Evolutionary conservation across 2,113 vertebrate genomes (phyloP).

Genomic region (Acrocephalus kingi): DNA sequence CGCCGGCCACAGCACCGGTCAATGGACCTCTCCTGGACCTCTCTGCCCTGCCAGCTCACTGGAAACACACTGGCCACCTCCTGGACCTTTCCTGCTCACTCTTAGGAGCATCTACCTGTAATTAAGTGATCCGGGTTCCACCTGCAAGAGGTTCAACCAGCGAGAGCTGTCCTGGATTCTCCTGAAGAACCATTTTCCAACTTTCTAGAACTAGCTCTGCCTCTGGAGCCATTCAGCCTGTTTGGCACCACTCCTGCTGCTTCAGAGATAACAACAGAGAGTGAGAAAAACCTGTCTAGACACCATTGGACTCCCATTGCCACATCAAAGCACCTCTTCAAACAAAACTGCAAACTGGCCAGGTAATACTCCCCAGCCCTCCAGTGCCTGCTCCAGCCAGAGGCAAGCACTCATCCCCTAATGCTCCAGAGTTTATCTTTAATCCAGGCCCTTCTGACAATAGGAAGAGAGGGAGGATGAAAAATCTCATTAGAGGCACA

Average conservation of each 20-base stretch:
- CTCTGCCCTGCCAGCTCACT: not conserved
- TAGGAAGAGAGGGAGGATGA: not conserved
- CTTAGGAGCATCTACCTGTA: not conserved
- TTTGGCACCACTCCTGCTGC: not conserved
- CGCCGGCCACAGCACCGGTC: rapidly evolving
- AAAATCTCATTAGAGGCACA: not conserved
- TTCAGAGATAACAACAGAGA: constrained; percentile 20
- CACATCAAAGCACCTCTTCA: constrained; percentile 32
- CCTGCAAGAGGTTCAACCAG: not conserved
- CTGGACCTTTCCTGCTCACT: not conserved
- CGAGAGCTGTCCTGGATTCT: not conserved
- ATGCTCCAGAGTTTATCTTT: not conserved
- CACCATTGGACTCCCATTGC: not conserved
- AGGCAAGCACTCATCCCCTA: not conserved
- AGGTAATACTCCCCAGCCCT: not conserved
- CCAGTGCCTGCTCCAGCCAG: not conserved
- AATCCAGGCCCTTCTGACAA: not conserved
- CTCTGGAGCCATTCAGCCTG: constrained; percentile 3
- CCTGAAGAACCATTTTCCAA: not conserved
- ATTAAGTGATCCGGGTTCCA: not conserved
- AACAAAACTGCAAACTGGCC: not conserved
- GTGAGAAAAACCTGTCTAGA: constrained; percentile 39
- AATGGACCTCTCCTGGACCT: not conserved
- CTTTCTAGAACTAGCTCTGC: not conserved
- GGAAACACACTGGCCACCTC: not conserved